Conservation (phyloP, 2,113 vertebrate genomes). For the Cettia cetti region DNA sequence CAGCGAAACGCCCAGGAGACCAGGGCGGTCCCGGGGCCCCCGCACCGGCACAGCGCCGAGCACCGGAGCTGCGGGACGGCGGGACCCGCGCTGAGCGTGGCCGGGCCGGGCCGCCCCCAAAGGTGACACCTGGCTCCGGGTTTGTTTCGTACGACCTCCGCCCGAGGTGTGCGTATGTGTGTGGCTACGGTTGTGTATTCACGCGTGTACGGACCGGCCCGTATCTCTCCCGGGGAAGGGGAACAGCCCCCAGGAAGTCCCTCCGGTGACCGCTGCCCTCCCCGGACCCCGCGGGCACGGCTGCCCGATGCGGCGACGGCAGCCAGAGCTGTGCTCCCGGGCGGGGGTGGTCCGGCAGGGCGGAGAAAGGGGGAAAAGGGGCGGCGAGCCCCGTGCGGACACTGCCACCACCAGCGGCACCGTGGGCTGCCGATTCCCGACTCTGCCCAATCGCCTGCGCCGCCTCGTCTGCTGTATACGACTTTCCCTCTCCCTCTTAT, state of each 20-base stretch:
- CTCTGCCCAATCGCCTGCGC: no score
- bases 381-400: not conserved
- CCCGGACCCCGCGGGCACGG: no score
- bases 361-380: accelerated
- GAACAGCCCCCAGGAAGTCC: not conserved
- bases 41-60: not conserved
- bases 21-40: no score
- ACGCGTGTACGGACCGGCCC: not conserved
- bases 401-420: not conserved
- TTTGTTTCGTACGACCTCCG: not conserved
- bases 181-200: not conserved
- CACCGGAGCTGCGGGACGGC: not conserved
- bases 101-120: not conserved
- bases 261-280: not conserved
- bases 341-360: not conserved
- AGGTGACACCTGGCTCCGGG: not conserved
- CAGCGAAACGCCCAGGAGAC: not conserved
- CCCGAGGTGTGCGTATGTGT: not conserved
- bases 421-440: not conserved
- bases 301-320: not conserved
- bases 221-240: no score
- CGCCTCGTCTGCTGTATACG: not conserved
- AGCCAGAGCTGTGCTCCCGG: not conserved
- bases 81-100: not conserved
- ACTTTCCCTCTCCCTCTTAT: not conserved